phyloP scores from a whole-genome alignment of 2,113 vertebrate species.

The Hippoglossus stenolepis region DNA sequence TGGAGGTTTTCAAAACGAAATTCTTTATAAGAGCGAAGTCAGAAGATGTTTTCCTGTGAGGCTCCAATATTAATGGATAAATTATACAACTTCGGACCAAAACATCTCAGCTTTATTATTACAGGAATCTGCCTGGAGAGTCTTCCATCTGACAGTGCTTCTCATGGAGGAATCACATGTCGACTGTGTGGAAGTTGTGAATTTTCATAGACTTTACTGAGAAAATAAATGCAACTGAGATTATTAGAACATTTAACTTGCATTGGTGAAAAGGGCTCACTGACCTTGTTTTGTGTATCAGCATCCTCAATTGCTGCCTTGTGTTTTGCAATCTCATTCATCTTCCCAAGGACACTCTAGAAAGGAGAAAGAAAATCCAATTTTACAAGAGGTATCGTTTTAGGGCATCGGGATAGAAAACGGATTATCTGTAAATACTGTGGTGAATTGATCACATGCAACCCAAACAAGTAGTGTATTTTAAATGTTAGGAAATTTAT shows the following conservation, averaged over 20 bases:
- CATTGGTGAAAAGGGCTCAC: neutral
- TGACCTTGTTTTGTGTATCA: conserved; percentile 94
- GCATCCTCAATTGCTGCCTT: conserved; percentile 93
- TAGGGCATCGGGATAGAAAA: neutral
- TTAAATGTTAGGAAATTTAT: no score
- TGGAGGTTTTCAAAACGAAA: neutral
- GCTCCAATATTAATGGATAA: neutral
- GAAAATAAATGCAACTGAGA: neutral
- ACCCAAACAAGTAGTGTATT: no score
- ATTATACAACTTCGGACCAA: neutral
- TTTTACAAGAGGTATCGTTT: neutral
- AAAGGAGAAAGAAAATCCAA: conserved; percentile 2
- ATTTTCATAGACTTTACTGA: neutral
- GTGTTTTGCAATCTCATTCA: conserved; percentile 97
- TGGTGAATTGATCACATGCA: no score
- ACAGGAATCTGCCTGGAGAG: neutral
- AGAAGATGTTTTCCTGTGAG: neutral
- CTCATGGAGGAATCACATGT: neutral
- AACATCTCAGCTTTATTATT: neutral
- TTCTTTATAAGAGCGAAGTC: neutral
- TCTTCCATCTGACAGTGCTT: conserved; percentile 2
- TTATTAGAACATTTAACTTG: neutral
- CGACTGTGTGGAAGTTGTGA: neutral
- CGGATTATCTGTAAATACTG: no score
- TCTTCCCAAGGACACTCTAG: conserved; percentile 94